Conservation (phyloP, 1,140 invertebrate genomes). For the Drosophila sturtevanti region DNA sequence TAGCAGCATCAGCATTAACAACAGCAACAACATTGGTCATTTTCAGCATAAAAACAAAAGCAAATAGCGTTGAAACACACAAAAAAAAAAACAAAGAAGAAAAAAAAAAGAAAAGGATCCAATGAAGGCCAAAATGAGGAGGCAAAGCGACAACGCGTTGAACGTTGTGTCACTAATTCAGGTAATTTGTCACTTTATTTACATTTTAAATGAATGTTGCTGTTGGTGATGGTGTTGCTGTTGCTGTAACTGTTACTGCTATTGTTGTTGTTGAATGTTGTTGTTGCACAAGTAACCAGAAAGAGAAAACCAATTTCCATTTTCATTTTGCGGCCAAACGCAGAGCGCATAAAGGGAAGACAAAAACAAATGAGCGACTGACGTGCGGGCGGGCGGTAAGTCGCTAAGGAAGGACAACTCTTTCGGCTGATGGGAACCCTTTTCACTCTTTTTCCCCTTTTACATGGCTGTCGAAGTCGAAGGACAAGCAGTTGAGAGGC, state of each 20-base stretch:
- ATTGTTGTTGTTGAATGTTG: slow-evolving; percentile 49
- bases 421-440: slow-evolving; percentile 5
- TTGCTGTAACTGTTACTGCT: slow-evolving; percentile 3
- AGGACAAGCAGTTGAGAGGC: slow-evolving; percentile 42
- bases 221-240: slow-evolving; percentile 32
- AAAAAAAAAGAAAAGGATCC: slow-evolving; percentile 14
- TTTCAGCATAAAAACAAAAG: slow-evolving; percentile 45
- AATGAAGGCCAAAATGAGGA: slow-evolving; percentile 37
- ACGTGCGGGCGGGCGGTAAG: slow-evolving; percentile 49
- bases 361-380: slow-evolving; percentile 73
- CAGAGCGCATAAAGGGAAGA: slow-evolving; percentile 54
- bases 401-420: slow-evolving; percentile 11
- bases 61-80: slow-evolving; percentile 33
- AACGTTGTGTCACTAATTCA: slow-evolving; percentile 76
- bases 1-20: slow-evolving; percentile 41
- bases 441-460: neutral
- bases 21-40: slow-evolving; percentile 58
- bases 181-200: slow-evolving; percentile 80
- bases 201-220: slow-evolving; percentile 76
- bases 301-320: slow-evolving; percentile 78
- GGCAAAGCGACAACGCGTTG: slow-evolving; percentile 45
- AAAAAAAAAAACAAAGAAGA: slow-evolving; percentile 6
- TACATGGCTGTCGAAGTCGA: slow-evolving; percentile 28
- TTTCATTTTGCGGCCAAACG: slow-evolving; percentile 70
- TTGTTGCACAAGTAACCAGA: slow-evolving; percentile 47